A percentile compares a stretch with the other conserved stretches of the same genome.
Conservation (phyloP, 2,797 vertebrate genomes). For the Phalloptychus januarius region DNA sequence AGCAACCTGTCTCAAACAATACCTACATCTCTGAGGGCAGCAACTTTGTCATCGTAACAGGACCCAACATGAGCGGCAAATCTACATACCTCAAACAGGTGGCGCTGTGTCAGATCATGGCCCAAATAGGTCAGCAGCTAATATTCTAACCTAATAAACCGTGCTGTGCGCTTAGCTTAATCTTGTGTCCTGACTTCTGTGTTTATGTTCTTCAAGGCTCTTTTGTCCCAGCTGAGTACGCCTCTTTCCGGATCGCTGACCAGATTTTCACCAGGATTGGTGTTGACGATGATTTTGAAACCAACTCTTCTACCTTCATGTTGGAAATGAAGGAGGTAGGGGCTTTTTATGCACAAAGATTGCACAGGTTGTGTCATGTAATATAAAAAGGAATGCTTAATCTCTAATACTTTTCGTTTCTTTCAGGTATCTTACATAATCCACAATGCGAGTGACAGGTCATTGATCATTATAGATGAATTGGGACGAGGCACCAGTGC, state of each 20-base stretch:
- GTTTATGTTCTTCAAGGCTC: slow-evolving; percentile 82
- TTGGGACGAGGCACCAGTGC: slow-evolving; percentile 95
- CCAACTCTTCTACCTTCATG: slow-evolving; percentile 97
- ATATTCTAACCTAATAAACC: background rate
- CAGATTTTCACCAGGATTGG: slow-evolving; percentile 98
- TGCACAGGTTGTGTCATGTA: background rate
- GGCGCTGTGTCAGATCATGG: slow-evolving; percentile 97
- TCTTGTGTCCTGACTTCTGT: slow-evolving; percentile 3
- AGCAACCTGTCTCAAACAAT: slow-evolving; percentile 92
- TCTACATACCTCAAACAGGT: slow-evolving; percentile 97
- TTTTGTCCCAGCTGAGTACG: slow-evolving; percentile 93
- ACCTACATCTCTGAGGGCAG: slow-evolving; percentile 91
- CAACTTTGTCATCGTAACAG: slow-evolving; percentile 95
- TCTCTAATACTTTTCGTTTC: slow-evolving; percentile 29
- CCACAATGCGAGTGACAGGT: slow-evolving; percentile 91
- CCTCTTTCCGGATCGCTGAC: slow-evolving; percentile 91
- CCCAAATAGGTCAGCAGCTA: slow-evolving; percentile 90
- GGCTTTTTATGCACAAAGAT: background rate
- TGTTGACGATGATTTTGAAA: slow-evolving; percentile 98
- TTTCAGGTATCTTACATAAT: slow-evolving; percentile 93
- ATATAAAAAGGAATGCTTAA: background rate
- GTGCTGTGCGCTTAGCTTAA: background rate
- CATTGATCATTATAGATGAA: slow-evolving; percentile 96
- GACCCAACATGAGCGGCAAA: slow-evolving; percentile 99
- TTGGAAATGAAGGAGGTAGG: slow-evolving; percentile 98